Evolutionary conservation across 2,797 vertebrate species (phyloP).

Genomic region (Denticeps clupeoides): DNA sequence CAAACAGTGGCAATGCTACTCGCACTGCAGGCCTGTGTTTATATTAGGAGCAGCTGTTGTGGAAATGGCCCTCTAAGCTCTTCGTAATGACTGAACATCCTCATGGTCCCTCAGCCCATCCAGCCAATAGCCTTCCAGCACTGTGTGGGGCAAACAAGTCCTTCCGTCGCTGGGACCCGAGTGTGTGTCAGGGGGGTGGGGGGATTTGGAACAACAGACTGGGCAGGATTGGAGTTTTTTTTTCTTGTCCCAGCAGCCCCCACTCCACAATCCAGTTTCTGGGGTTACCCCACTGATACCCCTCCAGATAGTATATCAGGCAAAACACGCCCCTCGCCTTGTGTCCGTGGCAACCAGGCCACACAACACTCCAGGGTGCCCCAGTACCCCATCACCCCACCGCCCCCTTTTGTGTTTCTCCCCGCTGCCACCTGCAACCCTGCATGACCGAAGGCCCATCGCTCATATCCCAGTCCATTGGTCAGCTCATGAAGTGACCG

Average conservation of each 20-base stretch:
- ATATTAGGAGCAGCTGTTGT: slow-evolving; percentile 44
- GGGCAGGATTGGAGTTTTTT: slow-evolving; percentile 8
- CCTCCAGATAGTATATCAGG: slow-evolving; percentile 44
- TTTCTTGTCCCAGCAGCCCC: slow-evolving; percentile 15
- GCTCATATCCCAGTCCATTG: slow-evolving; percentile 45
- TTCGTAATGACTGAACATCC: slow-evolving; percentile 59
- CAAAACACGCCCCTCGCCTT: too few relatives aligned
- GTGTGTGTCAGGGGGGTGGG: slow-evolving; percentile 28
- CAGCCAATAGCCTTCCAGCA: slow-evolving; percentile 40
- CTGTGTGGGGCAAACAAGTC: slow-evolving; percentile 37
- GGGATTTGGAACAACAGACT: slow-evolving; percentile 8
- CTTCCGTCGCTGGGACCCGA: slow-evolving; percentile 11
- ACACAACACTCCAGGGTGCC: slow-evolving; percentile 34
- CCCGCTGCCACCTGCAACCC: slow-evolving; percentile 37
- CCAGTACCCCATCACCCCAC: background rate
- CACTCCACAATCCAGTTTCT: slow-evolving; percentile 23
- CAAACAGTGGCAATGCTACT: background rate
- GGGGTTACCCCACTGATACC: slow-evolving; percentile 33
- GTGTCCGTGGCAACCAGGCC: slow-evolving; percentile 37
- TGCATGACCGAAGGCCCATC: slow-evolving; percentile 34
- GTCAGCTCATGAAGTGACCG: slow-evolving; percentile 53
- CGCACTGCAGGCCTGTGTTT: slow-evolving; percentile 26
- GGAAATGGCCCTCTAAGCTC: slow-evolving; percentile 53
- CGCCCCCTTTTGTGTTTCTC: slow-evolving; percentile 24
- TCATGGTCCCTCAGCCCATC: slow-evolving; percentile 42